Conservation (phyloP, 2,113 vertebrate genomes). For the Sitta europaea region DNA sequence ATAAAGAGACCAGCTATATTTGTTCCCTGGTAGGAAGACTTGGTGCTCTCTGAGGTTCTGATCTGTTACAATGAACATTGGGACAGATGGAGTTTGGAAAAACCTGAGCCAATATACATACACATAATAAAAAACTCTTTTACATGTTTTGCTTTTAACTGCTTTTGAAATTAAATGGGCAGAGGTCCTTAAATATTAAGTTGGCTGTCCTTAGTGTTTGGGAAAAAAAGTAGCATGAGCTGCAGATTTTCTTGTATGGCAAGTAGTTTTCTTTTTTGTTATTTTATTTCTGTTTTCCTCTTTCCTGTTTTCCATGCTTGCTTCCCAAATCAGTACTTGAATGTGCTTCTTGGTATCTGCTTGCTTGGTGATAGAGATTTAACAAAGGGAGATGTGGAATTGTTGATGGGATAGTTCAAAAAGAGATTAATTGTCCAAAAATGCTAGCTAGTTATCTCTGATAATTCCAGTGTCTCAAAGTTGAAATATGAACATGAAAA, state of each 20-base stretch:
- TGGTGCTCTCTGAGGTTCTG: neutral
- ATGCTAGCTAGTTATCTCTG: neutral
- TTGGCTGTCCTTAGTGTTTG: neutral
- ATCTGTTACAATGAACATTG: neutral
- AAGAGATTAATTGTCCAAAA: neutral
- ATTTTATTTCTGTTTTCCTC: neutral
- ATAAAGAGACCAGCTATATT: neutral
- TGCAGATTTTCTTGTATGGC: neutral
- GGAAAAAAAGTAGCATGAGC: neutral
- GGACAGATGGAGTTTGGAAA: neutral
- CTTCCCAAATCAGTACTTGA: neutral
- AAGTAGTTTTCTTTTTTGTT: neutral
- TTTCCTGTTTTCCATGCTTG: neutral
- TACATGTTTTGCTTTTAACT: neutral
- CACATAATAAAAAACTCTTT: neutral
- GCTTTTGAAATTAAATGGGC: neutral
- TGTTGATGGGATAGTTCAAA: neutral
- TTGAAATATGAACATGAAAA: neutral
- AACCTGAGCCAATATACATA: neutral
- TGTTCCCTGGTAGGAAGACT: neutral
- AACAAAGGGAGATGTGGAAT: neutral
- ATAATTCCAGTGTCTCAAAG: neutral
- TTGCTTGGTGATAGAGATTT: neutral
- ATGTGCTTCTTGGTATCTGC: neutral
- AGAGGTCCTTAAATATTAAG: neutral